Conservation (phyloP, 2,888 invertebrate genomes). For the Strigamia crassipes region DNA sequence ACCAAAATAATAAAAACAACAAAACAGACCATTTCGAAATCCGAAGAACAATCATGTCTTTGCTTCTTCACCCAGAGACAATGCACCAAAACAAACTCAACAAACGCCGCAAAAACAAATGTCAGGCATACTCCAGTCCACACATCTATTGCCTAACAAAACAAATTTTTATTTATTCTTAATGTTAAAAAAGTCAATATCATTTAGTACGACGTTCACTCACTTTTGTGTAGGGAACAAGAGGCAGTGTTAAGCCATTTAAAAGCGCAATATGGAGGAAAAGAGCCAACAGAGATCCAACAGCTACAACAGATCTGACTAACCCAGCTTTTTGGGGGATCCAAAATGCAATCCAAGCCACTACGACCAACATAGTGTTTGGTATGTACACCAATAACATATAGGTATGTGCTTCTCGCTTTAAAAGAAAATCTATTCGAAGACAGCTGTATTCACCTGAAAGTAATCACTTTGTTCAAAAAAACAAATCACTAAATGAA, state of each 20-base stretch:
- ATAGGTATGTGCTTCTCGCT: background rate
- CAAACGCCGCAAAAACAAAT: background rate
- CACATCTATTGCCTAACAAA: background rate
- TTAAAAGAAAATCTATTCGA: background rate
- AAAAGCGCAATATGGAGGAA: background rate
- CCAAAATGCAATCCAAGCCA: background rate
- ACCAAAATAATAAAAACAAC: too few relatives aligned
- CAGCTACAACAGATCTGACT: background rate
- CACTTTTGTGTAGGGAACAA: background rate
- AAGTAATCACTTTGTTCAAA: background rate
- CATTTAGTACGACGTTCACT: background rate
- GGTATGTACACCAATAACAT: background rate
- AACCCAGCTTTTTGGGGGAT: background rate
- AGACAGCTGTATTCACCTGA: background rate
- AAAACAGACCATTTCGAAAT: background rate
- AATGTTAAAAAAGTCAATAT: too few relatives aligned
- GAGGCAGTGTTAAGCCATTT: background rate
- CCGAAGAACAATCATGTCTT: background rate
- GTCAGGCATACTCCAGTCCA: background rate
- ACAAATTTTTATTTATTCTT: background rate
- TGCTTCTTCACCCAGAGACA: background rate
- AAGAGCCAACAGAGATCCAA: background rate
- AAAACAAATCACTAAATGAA: background rate
- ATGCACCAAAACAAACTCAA: background rate
- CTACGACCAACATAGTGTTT: background rate